Evolutionary conservation across 2,888 invertebrate species (phyloP).

Genomic region (Aricia artaxerxes): DNA sequence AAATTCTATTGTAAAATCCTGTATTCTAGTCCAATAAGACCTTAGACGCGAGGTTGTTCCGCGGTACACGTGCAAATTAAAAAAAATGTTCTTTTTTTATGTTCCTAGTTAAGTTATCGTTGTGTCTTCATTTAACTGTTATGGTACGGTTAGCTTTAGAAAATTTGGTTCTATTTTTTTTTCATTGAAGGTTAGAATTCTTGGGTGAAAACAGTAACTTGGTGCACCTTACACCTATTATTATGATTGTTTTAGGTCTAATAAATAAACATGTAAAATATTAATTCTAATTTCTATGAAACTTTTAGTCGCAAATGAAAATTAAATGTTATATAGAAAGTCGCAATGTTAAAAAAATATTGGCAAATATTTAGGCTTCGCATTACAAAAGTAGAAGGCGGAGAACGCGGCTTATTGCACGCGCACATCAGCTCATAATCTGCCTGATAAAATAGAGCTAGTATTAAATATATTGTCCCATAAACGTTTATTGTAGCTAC

Average conservation of each 20-base stretch:
- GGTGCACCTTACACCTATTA: no score
- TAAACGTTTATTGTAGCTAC: conserved; percentile 13
- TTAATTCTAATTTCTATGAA: background rate
- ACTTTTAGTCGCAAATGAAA: background rate
- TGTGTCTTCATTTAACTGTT: background rate
- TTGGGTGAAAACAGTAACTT: no score
- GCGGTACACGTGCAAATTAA: conserved; percentile 36
- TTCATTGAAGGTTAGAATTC: background rate
- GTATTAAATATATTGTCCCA: conserved; percentile 28
- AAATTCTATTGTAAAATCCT: conserved; percentile 51
- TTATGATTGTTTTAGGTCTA: no score
- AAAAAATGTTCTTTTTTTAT: background rate
- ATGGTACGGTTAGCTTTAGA: background rate
- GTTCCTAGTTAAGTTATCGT: background rate
- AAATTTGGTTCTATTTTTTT: background rate
- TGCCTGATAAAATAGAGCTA: conserved; percentile 23
- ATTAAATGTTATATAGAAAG: background rate
- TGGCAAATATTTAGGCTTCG: background rate
- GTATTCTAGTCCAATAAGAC: conserved; percentile 53
- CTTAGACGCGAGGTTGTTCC: conserved; percentile 48
- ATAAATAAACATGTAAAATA: no score
- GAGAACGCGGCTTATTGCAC: background rate
- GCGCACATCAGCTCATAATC: conserved; percentile 21
- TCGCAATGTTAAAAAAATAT: background rate
- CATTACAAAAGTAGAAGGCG: conserved; percentile 2